Conservation (phyloP, 2,797 vertebrate species). For the Anas acuta region DNA sequence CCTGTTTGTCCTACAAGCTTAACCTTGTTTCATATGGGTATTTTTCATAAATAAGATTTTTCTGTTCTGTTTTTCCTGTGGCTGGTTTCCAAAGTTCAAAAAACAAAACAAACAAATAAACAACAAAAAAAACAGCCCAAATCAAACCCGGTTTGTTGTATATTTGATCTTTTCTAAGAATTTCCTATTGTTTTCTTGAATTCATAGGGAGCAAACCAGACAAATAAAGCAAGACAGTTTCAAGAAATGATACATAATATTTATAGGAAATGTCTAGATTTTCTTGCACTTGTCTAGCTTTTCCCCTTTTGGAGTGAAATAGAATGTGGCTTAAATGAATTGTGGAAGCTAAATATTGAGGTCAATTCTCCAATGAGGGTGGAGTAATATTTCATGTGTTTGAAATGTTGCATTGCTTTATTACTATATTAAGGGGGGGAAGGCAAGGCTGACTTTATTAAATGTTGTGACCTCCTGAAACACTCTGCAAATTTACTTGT, state of each 20-base stretch:
- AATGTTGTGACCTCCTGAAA: background rate
- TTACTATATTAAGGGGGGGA: background rate
- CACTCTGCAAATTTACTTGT: background rate
- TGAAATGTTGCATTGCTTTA: background rate
- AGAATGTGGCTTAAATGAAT: background rate
- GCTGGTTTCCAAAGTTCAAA: background rate
- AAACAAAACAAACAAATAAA: too few species aligned
- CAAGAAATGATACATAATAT: background rate
- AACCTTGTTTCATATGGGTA: background rate
- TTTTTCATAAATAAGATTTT: background rate
- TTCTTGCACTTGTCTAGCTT: background rate
- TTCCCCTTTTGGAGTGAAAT: background rate
- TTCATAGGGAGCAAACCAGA: background rate
- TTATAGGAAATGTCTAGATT: background rate
- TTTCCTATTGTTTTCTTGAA: background rate
- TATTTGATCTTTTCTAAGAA: background rate
- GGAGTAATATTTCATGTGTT: background rate
- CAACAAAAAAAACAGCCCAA: too few species aligned
- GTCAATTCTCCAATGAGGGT: accelerated
- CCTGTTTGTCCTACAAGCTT: background rate
- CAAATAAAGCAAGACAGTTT: background rate
- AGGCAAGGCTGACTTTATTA: background rate
- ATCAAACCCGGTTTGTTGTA: background rate
- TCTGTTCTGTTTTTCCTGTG: background rate
- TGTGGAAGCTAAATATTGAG: background rate